Evolutionary conservation across 2,888 invertebrate species (phyloP).

Genomic region (Megalurothrips usitatus): DNA sequence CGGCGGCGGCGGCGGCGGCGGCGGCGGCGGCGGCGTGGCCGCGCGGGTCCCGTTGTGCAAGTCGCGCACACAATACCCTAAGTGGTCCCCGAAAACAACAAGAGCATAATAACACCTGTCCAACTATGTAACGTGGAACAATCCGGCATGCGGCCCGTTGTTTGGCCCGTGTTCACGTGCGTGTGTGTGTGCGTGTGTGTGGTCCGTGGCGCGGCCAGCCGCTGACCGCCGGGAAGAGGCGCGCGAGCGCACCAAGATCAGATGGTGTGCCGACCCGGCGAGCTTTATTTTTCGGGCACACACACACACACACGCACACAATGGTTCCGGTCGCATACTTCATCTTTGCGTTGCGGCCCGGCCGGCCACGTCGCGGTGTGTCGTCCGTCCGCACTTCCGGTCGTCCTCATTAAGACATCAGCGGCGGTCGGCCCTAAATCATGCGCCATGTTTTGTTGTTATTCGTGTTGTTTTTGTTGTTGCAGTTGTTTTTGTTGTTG

Average conservation of each 20-base stretch:
- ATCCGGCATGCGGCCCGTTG: background rate
- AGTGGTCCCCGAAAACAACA: background rate
- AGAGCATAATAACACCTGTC: background rate
- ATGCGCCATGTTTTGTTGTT: background rate
- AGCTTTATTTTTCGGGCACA: background rate
- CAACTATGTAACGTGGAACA: background rate
- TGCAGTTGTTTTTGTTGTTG: background rate
- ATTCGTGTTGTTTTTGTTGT: background rate
- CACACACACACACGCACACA: background rate
- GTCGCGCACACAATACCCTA: background rate
- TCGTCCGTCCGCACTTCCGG: background rate
- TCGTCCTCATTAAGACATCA: background rate
- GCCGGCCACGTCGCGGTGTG: background rate
- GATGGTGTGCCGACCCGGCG: too few relatives aligned
- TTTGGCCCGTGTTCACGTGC: background rate
- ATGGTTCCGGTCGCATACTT: slow-evolving; percentile 5
- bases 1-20: background rate
- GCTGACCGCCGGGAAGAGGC: too few relatives aligned
- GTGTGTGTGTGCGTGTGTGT: slow-evolving; percentile 2
- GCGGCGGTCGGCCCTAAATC: background rate
- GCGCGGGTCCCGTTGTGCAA: background rate
- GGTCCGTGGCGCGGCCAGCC: background rate
- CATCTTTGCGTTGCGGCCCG: background rate
- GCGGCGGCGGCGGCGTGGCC: too few relatives aligned
- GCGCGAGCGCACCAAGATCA: too few relatives aligned